Percentiles rank a stretch among this genome's conserved stretches.
Evolutionary conservation across 2,113 vertebrate species (phyloP).

Genomic region (Oceanites oceanicus): DNA sequence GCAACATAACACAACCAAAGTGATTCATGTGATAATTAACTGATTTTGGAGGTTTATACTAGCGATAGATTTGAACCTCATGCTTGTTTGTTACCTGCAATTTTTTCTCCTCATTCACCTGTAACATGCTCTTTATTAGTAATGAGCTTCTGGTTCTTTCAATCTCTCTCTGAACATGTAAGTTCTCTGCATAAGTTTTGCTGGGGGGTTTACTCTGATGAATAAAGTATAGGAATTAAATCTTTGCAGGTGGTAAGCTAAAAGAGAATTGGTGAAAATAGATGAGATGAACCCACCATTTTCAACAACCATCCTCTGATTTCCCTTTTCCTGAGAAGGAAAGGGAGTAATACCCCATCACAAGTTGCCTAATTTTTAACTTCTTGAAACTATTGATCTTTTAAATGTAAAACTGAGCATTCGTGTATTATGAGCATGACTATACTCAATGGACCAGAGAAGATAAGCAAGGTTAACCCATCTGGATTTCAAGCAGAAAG

Average conservation of each 20-base stretch:
- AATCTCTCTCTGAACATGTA: background rate
- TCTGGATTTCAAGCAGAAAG: background rate
- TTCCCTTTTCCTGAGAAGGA: background rate
- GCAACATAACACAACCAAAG: background rate
- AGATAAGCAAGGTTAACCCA: background rate
- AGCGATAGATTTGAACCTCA: background rate
- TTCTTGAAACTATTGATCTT: background rate
- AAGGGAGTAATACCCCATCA: background rate
- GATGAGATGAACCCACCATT: background rate
- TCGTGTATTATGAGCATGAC: rapidly evolving
- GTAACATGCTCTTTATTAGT: background rate
- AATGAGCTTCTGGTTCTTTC: background rate
- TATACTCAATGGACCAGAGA: background rate
- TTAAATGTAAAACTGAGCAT: background rate
- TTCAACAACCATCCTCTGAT: background rate
- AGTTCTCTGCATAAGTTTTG: background rate
- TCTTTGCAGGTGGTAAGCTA: background rate
- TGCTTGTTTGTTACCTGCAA: background rate
- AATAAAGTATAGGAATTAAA: background rate
- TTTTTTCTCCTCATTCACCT: background rate
- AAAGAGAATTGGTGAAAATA: background rate
- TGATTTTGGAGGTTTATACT: background rate
- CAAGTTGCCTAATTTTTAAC: background rate
- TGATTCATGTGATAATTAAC: background rate
- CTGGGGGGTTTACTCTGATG: background rate